Evolutionary conservation across 2,888 invertebrate species (phyloP).

Genomic region (Rhingia rostrata): DNA sequence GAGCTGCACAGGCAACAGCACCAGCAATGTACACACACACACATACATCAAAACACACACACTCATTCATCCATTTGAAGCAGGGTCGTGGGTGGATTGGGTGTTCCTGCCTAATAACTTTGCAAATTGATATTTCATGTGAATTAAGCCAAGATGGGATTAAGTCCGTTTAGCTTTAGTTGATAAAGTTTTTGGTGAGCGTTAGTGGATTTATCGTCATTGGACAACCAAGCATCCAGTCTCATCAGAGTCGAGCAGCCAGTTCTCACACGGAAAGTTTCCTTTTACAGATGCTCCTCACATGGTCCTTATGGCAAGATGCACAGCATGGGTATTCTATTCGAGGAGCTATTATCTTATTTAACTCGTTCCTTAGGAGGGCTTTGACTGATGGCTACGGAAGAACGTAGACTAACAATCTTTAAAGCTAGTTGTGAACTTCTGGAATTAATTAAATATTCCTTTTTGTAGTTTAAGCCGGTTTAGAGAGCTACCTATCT

Average conservation of each 20-base stretch:
- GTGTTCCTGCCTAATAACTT: conserved; percentile 60
- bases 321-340: conserved; percentile 1
- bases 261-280: conserved; percentile 28
- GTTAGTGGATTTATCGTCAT: conserved; percentile 57
- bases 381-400: conserved; percentile 26
- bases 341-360: conserved; percentile 20
- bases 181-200: conserved; percentile 58
- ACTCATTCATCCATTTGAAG: not conserved
- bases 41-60: not conserved
- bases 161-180: conserved; percentile 70
- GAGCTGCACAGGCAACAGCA: conserved; percentile 25
- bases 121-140: conserved; percentile 71
- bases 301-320: conserved; percentile 24
- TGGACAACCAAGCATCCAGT: conserved; percentile 38
- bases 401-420: conserved; percentile 27
- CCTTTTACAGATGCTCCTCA: conserved; percentile 51
- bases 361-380: conserved; percentile 21
- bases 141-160: conserved; percentile 70
- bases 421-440: conserved; percentile 38
- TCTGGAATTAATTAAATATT: conserved; percentile 45
- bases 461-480: conserved; percentile 29
- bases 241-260: conserved; percentile 12
- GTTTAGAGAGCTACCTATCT: not conserved
- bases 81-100: not conserved
- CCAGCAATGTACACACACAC: not conserved